Percentiles rank a stretch among this genome's conserved stretches.
Evolutionary conservation across 2,113 vertebrate genomes (phyloP).

Genomic region (Sorex araneus): DNA sequence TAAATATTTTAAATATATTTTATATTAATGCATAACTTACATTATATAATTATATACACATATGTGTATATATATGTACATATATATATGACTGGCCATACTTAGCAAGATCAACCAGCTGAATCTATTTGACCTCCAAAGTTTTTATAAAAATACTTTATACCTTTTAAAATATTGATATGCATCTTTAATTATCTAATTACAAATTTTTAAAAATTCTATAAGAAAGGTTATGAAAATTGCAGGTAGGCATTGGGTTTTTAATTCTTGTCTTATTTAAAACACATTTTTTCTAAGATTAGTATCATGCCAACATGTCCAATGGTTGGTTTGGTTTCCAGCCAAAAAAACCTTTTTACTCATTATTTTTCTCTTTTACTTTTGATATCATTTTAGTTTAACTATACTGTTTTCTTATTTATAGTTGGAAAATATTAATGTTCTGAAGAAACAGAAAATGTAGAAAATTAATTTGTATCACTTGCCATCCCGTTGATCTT

Average conservation of each 20-base stretch:
- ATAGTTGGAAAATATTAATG: slow-evolving; percentile 11
- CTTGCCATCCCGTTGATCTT: too few species aligned
- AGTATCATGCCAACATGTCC: not conserved
- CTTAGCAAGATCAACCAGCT: not conserved
- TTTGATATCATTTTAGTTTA: slow-evolving; percentile 33
- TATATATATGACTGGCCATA: not conserved
- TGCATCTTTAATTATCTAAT: not conserved
- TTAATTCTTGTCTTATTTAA: not conserved
- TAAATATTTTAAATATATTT: too few species aligned
- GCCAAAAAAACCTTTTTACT: not conserved
- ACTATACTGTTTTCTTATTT: slow-evolving; percentile 5
- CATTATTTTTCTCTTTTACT: not conserved
- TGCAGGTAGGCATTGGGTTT: not conserved
- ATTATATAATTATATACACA: too few species aligned
- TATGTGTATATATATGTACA: too few species aligned
- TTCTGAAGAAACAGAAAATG: not conserved
- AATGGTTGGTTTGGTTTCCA: not conserved
- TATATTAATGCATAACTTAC: too few species aligned
- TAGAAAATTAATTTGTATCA: too few species aligned
- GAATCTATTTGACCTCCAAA: not conserved
- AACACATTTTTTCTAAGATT: not conserved
- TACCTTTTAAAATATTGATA: not conserved
- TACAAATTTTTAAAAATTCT: slow-evolving; percentile 15
- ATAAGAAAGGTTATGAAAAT: slow-evolving; percentile 7
- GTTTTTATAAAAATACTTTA: not conserved